Base-by-base conservation (phyloP, 2,888 invertebrate genomes). In the Meghimatium bilineatum region DNA sequence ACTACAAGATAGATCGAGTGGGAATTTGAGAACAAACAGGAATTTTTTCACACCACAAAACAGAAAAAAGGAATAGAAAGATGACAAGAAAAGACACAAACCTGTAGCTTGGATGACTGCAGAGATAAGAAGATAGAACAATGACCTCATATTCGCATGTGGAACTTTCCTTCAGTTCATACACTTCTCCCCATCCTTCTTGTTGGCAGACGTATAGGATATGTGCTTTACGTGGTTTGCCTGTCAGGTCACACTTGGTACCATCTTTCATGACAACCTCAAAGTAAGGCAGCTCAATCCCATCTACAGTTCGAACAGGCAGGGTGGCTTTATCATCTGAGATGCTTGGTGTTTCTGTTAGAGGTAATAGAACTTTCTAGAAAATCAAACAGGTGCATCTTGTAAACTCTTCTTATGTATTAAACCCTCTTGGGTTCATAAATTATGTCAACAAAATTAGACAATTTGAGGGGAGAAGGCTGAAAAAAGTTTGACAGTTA, bases 71-170 rank as follows among this genome's bases (percentile, higher is more conserved):
- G 44, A 8, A 5, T 8, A 44, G 44, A 44, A 8, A 44, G 44
- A 44, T 5, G 12, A 44, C 44, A 44, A n/a, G n/a, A n/a, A n/a
- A 2, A 14, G 0, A 72, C 44, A 72, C 44, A 34, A 77, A 93
- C 92, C 91, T 92, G 71, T 92, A 99, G 86, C 96, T 96, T 0
- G 98, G 98, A 94, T 99, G 98, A 60, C 95, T 95, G 92, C 99
- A 99, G 0, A 99, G 94, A 20, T 96, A 94, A 0, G 97, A 96
- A 0, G 98, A 97, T 36, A 98, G 94, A 26, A 99, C 96, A 26
- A 99, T 96, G 2, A 96, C 96, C 94, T 99, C 98, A 93, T 99
- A 99, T 93, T 97, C 97, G 92, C 99, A 99, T 0, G 97, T 97
- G 0, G 97, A 96, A 0, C 96, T 97, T 94, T 99, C 99, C 92